phyloP scores from a whole-genome alignment of 2,113 vertebrate species.

The Drymodes brunneopygia region DNA sequence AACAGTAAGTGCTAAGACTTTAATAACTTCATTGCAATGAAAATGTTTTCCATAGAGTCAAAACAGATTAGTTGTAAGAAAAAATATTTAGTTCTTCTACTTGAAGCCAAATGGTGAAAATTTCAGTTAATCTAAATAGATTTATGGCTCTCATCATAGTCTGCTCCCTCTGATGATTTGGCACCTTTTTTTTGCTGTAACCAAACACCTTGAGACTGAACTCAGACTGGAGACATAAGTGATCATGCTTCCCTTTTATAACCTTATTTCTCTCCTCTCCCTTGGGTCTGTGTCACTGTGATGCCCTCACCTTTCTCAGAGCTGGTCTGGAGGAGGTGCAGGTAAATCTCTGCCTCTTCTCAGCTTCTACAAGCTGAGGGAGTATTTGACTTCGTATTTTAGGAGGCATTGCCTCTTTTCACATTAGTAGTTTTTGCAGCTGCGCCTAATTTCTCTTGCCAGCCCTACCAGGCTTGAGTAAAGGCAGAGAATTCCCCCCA shows the following conservation, averaged over 20 bases:
- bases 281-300: rapidly evolving
- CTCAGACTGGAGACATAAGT: background rate
- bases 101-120: constrained; percentile 40
- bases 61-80: constrained; percentile 55
- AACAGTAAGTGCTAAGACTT: constrained; percentile 66
- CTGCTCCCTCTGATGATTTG: constrained; percentile 17
- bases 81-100: constrained; percentile 51
- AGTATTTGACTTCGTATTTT: background rate
- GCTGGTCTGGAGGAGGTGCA: rapidly evolving
- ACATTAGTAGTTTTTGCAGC: constrained; percentile 56
- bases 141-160: constrained; percentile 27
- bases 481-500: constrained; percentile 44
- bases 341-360: background rate
- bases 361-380: background rate
- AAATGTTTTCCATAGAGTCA: constrained; percentile 61
- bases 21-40: constrained; percentile 61
- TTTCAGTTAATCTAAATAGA: constrained; percentile 52
- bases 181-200: background rate
- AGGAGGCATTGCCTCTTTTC: background rate
- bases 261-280: background rate
- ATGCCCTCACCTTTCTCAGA: rapidly evolving
- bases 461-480: background rate
- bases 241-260: rapidly evolving
- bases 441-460: constrained; percentile 49
- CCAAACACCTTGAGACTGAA: background rate